These are phyloP conservation scores for Drosophila pseudoobscura DNA, from an alignment of 1,140 invertebrate genomes.

Conservation along the genomic window DNA sequence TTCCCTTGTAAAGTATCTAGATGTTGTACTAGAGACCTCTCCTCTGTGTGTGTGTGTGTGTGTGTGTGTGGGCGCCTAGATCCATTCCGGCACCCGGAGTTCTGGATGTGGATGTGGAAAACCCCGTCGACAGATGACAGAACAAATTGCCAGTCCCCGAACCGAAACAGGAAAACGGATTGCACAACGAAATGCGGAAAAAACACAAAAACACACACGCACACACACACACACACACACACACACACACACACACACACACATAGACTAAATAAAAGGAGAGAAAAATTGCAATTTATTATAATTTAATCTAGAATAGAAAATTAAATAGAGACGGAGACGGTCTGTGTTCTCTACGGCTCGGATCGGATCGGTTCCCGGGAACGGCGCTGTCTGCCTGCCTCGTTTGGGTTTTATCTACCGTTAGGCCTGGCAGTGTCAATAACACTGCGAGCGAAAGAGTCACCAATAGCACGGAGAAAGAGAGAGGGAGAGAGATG, in stretches of 20 bases:
- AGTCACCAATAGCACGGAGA: neutral
- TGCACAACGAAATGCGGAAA: conserved; percentile 59
- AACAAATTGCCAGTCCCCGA: conserved; percentile 42
- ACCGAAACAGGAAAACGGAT: conserved; percentile 48
- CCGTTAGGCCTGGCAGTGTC: conserved; percentile 72
- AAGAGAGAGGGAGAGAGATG: neutral
- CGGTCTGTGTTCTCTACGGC: conserved; percentile 7
- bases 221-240: too few relatives aligned
- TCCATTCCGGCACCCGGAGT: conserved; percentile 10
- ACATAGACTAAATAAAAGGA: conserved; percentile 10
- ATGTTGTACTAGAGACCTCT: too few relatives aligned
- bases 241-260: neutral
- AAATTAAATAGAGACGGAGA: conserved; percentile 70
- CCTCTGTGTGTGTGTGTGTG: neutral
- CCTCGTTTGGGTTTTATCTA: conserved; percentile 75
- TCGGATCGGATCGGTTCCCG: conserved; percentile 10
- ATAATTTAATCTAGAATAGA: conserved; percentile 81
- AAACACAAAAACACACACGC: neutral
- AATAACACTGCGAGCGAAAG: conserved; percentile 57
- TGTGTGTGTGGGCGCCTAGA: conserved; percentile 28
- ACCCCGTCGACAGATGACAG: conserved; percentile 30
- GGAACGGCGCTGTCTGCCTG: conserved; percentile 27
- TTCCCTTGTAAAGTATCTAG: too few relatives aligned
- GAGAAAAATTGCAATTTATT: conserved; percentile 73
- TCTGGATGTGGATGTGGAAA: conserved; percentile 25